A percentile compares a stretch with the other conserved stretches of the same genome.
These are phyloP conservation scores for Pampusana beccarii DNA, from an alignment of 2,113 vertebrate species.

Conservation along the genomic window DNA sequence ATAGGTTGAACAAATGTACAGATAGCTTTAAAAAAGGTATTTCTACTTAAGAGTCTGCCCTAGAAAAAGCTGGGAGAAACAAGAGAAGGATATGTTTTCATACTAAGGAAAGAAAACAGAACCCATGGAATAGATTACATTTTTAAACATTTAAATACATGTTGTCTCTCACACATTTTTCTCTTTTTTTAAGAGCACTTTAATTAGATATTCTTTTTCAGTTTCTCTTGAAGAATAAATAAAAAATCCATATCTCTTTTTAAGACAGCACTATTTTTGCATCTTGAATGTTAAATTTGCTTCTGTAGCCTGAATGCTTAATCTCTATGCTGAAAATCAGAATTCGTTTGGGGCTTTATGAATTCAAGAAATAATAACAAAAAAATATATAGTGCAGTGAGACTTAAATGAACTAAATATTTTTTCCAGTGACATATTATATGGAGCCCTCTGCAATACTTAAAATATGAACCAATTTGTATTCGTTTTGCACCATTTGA, in stretches of 20 bases:
- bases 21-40: neutral
- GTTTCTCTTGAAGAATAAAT: neutral
- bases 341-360: neutral
- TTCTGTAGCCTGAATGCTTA: neutral
- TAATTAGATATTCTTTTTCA: conserved; percentile 1
- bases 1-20: neutral
- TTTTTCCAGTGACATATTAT: neutral
- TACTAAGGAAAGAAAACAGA: neutral
- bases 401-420: neutral
- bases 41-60: neutral
- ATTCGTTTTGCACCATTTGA: neutral
- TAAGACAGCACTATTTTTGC: neutral
- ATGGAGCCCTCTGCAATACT: neutral
- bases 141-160: neutral
- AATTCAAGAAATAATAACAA: neutral
- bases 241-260: neutral
- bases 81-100: neutral
- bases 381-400: neutral
- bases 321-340: neutral
- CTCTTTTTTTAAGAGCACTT: neutral
- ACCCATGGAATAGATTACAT: neutral
- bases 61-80: neutral
- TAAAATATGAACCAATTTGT: neutral
- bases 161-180: neutral
- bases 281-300: neutral